phyloP scores from a whole-genome alignment of 2,797 vertebrate genomes.

The Tiaroga cobitis region DNA sequence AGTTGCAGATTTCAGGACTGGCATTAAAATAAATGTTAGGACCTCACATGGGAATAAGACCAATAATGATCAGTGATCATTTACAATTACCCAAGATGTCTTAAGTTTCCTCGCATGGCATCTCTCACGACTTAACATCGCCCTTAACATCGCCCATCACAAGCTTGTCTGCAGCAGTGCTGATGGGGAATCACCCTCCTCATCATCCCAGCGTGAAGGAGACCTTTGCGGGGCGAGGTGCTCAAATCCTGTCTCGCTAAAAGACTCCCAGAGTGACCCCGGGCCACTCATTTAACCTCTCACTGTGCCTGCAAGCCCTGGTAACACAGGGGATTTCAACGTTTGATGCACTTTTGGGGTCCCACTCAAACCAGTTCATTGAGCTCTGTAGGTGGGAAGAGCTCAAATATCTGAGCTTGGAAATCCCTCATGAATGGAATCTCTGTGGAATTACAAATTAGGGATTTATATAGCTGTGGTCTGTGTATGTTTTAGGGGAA shows the following conservation, averaged over 20 bases:
- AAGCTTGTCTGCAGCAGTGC: background rate
- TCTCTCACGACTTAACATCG: conserved; percentile 16
- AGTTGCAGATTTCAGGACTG: background rate
- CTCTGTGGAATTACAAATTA: conserved; percentile 20
- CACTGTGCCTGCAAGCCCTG: conserved; percentile 73
- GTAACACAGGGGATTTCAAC: conserved; percentile 77
- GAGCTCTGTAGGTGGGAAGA: conserved; percentile 71
- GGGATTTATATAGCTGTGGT: background rate
- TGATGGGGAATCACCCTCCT: conserved; percentile 49
- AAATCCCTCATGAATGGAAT: conserved; percentile 22
- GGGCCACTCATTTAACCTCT: conserved; percentile 83
- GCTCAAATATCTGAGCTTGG: conserved; percentile 54
- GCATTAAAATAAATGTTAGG: background rate
- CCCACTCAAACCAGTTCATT: conserved; percentile 71
- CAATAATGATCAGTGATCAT: background rate
- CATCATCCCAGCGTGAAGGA: conserved; percentile 46
- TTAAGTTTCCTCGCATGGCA: conserved; percentile 6
- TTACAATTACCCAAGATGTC: background rate
- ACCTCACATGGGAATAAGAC: conserved; percentile 14
- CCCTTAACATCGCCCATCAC: conserved; percentile 24
- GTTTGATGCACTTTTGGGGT: conserved; percentile 67
- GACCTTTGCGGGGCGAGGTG: conserved; percentile 58
- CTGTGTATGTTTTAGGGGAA: conserved; percentile 7
- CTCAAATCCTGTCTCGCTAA: conserved; percentile 77
- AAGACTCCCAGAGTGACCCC: conserved; percentile 77